Base-by-base conservation (phyloP, 2,113 vertebrate species). In the Eira barbara region DNA sequence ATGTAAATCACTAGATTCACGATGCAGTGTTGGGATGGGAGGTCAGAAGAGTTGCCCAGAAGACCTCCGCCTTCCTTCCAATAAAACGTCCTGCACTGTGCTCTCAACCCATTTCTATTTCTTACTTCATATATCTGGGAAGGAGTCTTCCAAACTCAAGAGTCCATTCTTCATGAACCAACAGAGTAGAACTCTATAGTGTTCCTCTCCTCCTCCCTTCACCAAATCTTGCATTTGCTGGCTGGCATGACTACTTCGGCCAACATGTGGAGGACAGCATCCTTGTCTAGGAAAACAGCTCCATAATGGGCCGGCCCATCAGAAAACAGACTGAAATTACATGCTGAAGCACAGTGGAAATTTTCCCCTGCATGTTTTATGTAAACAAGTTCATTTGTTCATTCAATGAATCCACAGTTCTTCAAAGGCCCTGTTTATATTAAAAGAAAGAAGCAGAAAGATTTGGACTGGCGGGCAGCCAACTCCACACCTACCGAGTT, bases 351-450 rank as follows among this genome's bases (percentile, higher is more conserved):
- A 27, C 86, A 93, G 82, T 98, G 96, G 98, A 98, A 97, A 95
- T 97, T 98, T 98, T 95, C 97, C 74, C 85, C 93, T 74, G 94
- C 91, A 34, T 97, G 96, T 97, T 98, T 98, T 98, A 96, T 86
- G 95, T 98, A 98, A 98, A 97, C 95, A 97, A 93, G 92, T 96
- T 92, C 97, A 98, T 98, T 98, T 98, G 96, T 98, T 98, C 98
- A 98, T 98, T 98, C 97, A 98, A 5, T 96, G 98, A 98, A 97
- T 47, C 81, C 94, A 89, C 94, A 98, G 73, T 83, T 98, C 97
- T 98, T 99, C 98, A 99, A 98, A 98, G 98, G 97, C 91, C 94
- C 94, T 97, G 80, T 98, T 98, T 98, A 95, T 97, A 96, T 98
- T 97, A 97, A 97, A 95, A 98, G 93, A 96, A 98, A 98, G 96